phyloP scores from a whole-genome alignment of 2,888 invertebrate species.

The Empis stercorea region DNA sequence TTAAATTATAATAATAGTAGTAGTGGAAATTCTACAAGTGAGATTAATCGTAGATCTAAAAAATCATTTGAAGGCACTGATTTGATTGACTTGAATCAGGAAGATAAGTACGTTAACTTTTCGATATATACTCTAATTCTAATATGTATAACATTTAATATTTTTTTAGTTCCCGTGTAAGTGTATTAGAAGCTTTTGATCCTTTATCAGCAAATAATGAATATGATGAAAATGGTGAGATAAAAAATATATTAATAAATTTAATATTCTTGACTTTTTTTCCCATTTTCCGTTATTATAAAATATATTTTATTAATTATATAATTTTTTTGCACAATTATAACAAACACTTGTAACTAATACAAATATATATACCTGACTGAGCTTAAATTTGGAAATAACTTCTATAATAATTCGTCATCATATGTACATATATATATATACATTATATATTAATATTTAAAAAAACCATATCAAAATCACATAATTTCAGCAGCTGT shows the following conservation, averaged over 20 bases:
- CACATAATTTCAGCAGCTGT: too few species aligned
- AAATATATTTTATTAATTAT: background rate
- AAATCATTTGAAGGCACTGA: constrained; percentile 20
- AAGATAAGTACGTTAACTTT: constrained; percentile 29
- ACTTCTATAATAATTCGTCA: too few species aligned
- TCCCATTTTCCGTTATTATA: too few species aligned
- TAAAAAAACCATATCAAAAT: too few species aligned
- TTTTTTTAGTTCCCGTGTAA: constrained; percentile 31
- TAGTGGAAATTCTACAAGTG: too few species aligned
- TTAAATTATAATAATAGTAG: too few species aligned
- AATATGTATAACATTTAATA: background rate
- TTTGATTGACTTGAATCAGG: constrained; percentile 30
- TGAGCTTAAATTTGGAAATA: too few species aligned
- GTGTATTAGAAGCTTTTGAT: constrained; percentile 73
- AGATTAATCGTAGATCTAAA: constrained; percentile 4
- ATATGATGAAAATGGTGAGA: constrained; percentile 16
- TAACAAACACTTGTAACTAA: too few species aligned
- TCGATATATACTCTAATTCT: background rate
- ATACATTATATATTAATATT: too few species aligned
- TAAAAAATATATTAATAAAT: too few species aligned
- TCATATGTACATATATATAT: too few species aligned
- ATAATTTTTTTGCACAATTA: background rate
- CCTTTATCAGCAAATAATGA: constrained; percentile 54
- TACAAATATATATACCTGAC: too few species aligned
- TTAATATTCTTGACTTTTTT: background rate